A percentile compares a stretch with the other conserved stretches of the same genome.
phyloP scores from a whole-genome alignment of 2,113 vertebrate species.

The Eudorcas thomsonii region DNA sequence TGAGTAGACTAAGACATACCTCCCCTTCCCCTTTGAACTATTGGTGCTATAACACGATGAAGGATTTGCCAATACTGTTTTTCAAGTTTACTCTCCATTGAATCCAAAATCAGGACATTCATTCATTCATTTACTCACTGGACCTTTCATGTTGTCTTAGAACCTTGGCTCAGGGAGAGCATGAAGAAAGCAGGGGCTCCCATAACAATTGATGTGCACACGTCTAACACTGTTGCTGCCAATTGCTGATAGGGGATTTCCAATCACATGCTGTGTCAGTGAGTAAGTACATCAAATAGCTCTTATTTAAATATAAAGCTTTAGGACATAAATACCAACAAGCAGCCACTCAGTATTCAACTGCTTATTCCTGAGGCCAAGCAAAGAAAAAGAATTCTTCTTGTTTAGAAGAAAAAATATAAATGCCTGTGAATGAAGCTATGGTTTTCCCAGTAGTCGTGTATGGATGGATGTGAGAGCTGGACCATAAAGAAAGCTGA shows the following conservation, averaged over 20 bases:
- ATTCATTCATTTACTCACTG: not conserved
- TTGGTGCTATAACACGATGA: not conserved
- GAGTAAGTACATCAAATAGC: not conserved
- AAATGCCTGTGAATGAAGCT: not conserved
- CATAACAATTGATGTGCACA: not conserved
- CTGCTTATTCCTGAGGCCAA: not conserved
- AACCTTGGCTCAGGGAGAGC: not conserved
- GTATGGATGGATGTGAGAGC: not conserved
- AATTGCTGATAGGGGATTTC: not conserved
- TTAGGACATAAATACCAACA: not conserved
- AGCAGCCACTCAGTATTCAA: not conserved
- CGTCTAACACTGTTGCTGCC: not conserved
- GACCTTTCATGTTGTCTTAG: not conserved
- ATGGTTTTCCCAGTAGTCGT: not conserved
- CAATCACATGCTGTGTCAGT: not conserved
- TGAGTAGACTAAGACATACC: not conserved
- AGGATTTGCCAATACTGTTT: not conserved
- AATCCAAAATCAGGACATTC: not conserved
- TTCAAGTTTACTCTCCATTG: not conserved
- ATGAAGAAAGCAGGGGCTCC: not conserved
- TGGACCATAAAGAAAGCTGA: not conserved
- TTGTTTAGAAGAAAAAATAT: not conserved
- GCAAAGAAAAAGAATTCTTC: not conserved
- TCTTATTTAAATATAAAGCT: conserved; percentile 8
- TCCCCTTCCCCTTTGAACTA: not conserved